These are phyloP conservation scores for Standfussiana lucernea DNA, from an alignment of 2,888 invertebrate genomes.

Conservation along the genomic window DNA sequence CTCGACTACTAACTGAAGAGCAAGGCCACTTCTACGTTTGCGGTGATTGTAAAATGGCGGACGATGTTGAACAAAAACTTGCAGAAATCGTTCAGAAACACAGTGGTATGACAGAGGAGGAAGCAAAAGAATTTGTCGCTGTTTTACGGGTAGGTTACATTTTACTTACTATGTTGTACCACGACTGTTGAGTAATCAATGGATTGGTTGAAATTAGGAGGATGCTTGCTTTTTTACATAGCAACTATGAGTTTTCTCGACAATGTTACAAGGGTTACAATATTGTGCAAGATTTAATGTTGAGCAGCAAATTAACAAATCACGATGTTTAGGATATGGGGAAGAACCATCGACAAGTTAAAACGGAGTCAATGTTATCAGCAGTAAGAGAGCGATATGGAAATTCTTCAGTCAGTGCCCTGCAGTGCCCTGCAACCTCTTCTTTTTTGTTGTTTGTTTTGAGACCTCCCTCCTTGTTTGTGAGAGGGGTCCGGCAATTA, in stretches of 20 bases:
- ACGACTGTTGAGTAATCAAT: background rate
- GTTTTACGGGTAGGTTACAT: slow-evolving; percentile 93
- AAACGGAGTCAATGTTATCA: background rate
- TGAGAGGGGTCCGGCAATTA: background rate
- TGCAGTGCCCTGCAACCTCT: background rate
- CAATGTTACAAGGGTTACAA: background rate
- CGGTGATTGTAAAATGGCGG: slow-evolving; percentile 99
- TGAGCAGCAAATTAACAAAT: background rate
- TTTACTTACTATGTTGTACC: background rate
- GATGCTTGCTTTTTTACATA: background rate
- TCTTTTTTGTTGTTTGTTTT: too few species aligned
- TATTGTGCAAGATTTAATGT: background rate
- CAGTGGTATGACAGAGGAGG: slow-evolving; percentile 93
- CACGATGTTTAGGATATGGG: background rate
- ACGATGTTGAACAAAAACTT: slow-evolving; percentile 97
- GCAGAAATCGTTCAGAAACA: slow-evolving; percentile 93
- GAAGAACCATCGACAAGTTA: background rate
- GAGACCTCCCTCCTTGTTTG: background rate
- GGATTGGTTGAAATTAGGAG: background rate
- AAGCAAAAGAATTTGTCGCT: slow-evolving; percentile 95
- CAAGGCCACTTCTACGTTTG: slow-evolving; percentile 98
- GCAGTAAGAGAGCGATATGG: background rate
- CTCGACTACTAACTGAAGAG: slow-evolving; percentile 93
- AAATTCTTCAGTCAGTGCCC: background rate
- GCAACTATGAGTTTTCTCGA: background rate